phyloP scores from a whole-genome alignment of 2,113 vertebrate species.

The Psittacara wagleri region DNA sequence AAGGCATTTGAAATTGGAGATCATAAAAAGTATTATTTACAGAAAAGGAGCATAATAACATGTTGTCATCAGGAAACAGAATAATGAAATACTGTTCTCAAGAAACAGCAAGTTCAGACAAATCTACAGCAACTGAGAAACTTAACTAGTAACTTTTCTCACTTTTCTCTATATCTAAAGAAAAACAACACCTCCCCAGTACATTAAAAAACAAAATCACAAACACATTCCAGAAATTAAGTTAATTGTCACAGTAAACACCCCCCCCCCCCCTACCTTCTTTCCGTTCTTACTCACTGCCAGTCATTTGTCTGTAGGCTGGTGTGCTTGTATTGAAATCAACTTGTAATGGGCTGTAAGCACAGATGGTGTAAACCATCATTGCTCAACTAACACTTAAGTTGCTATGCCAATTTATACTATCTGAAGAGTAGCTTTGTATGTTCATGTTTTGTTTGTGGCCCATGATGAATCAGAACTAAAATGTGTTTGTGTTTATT shows the following conservation, averaged over 20 bases:
- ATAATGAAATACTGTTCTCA: conserved; percentile 1
- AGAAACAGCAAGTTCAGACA: conserved; percentile 33
- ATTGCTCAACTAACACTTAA: conserved; percentile 23
- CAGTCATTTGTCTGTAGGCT: conserved; percentile 26
- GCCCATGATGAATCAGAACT: conserved; percentile 34
- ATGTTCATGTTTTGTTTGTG: conserved; percentile 37
- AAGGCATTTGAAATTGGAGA: conserved; percentile 29
- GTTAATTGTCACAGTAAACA: background rate
- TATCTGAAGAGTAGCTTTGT: conserved; percentile 10
- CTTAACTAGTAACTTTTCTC: background rate
- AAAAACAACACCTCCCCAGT: background rate
- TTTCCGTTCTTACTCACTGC: conserved; percentile 24
- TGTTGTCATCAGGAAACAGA: conserved; percentile 9
- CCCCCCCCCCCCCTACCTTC: background rate
- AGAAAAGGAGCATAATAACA: conserved; percentile 12
- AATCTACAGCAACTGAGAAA: background rate
- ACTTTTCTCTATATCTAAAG: background rate
- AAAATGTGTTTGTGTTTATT: conserved; percentile 39
- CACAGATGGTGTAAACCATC: conserved; percentile 35
- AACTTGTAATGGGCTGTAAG: background rate
- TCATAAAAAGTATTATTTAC: conserved; percentile 31
- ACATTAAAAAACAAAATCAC: background rate
- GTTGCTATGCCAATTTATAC: conserved; percentile 28
- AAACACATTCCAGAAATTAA: background rate
- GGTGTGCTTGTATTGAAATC: background rate